Base-by-base conservation (phyloP, 37 sponge, comb jelly and placozoan genomes). In the Tethya wilhelma region DNA sequence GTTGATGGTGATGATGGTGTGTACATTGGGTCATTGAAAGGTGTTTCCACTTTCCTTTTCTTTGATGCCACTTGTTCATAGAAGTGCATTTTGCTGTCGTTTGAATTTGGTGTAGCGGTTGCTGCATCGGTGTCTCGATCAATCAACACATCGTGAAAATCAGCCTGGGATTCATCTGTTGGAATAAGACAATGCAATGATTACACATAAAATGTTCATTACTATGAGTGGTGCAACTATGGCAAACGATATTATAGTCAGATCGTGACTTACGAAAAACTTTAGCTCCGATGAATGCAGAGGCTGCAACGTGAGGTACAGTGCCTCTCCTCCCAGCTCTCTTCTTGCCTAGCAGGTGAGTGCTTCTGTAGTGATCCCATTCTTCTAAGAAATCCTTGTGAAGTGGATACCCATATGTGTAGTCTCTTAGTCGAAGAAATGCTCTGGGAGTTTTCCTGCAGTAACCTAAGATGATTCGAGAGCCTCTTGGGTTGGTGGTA, bases 321-420 rank as follows among this genome's bases (percentile, higher is more conserved):
- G n/a, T n/a, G n/a, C n/a, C n/a, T n/a, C n/a, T n/a, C n/a, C 12
- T 9, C 31, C 37, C 5, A 32, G 17, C 37, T 34, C 37, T 65
- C 66, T 65, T 34, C 42, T 40, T 17, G 3, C 42, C 44, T 3
- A 20, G 17, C 29, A 56, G 56, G n/a, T 81, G 72, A 34, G 30
- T 56, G 12, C 4, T 58, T 39, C 58, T 7, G 43, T 42, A 82
- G 22, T 72, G 82, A 39, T 53, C 33, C 80, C 80, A 79, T 23
- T 36, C 25, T 26, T 67, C 80, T 0, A 57, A 20, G 40, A 79
- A 79, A 33, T 39, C 58, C n/a, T 7, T 8, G 28, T 33, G 23
- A 56, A 79, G 25, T 11, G 37, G 0, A 30, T 56, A 69, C 1
- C 57, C 44, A 20, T 56, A 37, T 32, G 29, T 32, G 32, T 69